Evolutionary conservation across 2,797 vertebrate species (phyloP).

Genomic region (Ptychobarbus kaznakovi): DNA sequence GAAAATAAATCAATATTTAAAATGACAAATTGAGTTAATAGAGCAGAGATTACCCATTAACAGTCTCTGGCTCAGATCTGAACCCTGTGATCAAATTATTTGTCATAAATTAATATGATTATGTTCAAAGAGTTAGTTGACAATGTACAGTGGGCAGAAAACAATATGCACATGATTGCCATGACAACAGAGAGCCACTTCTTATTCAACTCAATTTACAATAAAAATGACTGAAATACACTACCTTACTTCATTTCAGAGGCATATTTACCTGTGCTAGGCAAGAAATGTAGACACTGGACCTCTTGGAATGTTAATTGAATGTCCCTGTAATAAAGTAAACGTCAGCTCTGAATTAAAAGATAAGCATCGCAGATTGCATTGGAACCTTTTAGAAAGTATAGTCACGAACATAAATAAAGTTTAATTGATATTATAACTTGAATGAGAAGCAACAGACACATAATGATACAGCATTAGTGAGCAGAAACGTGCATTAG

Average conservation of each 20-base stretch:
- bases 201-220: neutral
- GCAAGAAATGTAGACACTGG: neutral
- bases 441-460: constrained; percentile 35
- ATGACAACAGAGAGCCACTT: constrained; percentile 5
- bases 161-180: neutral
- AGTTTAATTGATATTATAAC: constrained; percentile 42
- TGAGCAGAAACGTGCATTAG: constrained; percentile 37
- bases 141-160: neutral
- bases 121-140: neutral
- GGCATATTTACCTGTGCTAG: neutral
- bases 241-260: neutral
- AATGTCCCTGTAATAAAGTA: constrained; percentile 18
- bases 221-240: neutral
- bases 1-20: neutral
- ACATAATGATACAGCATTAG: constrained; percentile 28
- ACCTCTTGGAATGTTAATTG: constrained; percentile 22
- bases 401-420: constrained; percentile 54
- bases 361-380: constrained; percentile 23
- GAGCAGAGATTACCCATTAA: neutral
- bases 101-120: neutral
- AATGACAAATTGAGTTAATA: constrained; percentile 13
- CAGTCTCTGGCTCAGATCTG: neutral
- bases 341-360: constrained; percentile 32
- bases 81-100: neutral
- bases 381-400: constrained; percentile 38